Base-by-base conservation (phyloP, 37 sponge, comb jelly and placozoan genomes). In the Aphrocallistes beatrix region DNA sequence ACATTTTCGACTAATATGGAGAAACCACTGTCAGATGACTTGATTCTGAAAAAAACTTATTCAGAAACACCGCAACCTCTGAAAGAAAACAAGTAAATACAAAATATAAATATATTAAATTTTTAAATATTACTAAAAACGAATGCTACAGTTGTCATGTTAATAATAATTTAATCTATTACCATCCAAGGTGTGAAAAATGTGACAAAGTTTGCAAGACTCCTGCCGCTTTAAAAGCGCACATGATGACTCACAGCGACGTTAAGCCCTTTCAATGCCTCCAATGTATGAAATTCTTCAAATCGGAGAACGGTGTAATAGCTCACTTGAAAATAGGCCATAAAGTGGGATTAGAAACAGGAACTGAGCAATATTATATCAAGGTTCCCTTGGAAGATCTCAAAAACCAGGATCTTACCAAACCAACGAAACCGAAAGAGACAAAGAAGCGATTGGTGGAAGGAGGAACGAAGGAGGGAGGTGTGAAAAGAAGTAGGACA, bases 181-280 rank as follows among this genome's bases (percentile, higher is more conserved):
- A 19, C n/a, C 3, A 3, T 13, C n/a, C 34, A 21, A 60, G 75
- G 75, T 60, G 75, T 28, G 75, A 60, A 60, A 60, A 19, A 3
- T 60, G 75, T 60, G 75, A 30, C 8, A 60, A 60, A 28, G 75
- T 60, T 60, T 60, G 75, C 75, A 60, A 60, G n/a, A 60, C 75
- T 13, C 75, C 75, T 25, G 75, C 75, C 6, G 75, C 75, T 60
- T 30, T 60, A 21, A 60, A 60, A 60, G 25, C 75, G 3, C 75
- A 60, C 34, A 25, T 19, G 3, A 60, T 60, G 1, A 60, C 75
- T 25, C 75, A 60, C n/a, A 30, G 10, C 28, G 75, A 60, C 34
- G n/a, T 1, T 3, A 60, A 60, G n/a, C 75, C 75, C 3, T 60
- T 32, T 30, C 75, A 60, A 60, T 60, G 75, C 34, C 8, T 60